These are phyloP conservation scores for Streptopelia turtur DNA, from an alignment of 2,797 vertebrate species.

Conservation along the genomic window DNA sequence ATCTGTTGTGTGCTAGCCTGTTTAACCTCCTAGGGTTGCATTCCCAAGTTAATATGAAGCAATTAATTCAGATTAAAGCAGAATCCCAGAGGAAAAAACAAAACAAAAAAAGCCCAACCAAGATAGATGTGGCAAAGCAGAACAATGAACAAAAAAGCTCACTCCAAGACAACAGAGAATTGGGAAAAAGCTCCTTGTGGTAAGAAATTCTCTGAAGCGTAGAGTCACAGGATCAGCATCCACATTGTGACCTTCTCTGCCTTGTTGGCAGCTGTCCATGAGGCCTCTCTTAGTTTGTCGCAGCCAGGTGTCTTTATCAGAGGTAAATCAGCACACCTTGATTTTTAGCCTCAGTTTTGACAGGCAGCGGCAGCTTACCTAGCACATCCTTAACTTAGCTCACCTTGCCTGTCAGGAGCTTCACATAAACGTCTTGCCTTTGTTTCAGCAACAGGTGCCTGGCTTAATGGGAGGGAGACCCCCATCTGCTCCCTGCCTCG, in stretches of 20 bases:
- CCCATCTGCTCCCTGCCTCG: background rate
- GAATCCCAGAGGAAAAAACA: background rate
- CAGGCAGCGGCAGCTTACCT: background rate
- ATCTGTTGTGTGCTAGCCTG: constrained; percentile 38
- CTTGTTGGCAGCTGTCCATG: background rate
- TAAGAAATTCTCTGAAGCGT: background rate
- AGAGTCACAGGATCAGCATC: background rate
- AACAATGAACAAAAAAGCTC: background rate
- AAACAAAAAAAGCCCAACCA: background rate
- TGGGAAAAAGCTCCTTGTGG: background rate
- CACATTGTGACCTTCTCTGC: background rate
- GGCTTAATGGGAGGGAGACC: background rate
- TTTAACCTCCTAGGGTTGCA: constrained; percentile 24
- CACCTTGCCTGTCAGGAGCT: background rate
- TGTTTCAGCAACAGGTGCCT: background rate
- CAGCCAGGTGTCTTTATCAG: background rate
- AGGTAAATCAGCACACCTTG: background rate
- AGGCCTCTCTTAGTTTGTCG: background rate
- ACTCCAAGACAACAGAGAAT: background rate
- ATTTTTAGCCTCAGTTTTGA: background rate
- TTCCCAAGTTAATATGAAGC: constrained; percentile 39
- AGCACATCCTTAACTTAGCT: background rate
- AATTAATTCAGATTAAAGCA: constrained; percentile 58
- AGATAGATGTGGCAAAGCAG: background rate
- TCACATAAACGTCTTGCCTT: background rate